Evolutionary conservation across 2,888 invertebrate species (phyloP).

Genomic region (Miltochrista miniata): DNA sequence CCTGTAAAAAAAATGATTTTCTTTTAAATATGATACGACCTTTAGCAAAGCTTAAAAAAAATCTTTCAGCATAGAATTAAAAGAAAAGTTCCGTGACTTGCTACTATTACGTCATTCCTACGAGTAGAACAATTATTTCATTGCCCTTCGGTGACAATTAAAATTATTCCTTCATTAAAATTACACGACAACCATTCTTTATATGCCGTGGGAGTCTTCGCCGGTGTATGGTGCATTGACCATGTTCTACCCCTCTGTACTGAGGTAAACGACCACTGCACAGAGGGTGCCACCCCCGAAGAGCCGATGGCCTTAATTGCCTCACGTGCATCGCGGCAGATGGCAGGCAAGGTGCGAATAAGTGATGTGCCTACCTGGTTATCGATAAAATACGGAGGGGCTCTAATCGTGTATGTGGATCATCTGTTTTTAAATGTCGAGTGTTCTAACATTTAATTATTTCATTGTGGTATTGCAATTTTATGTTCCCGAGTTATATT

Average conservation of each 20-base stretch:
- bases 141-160: too few relatives aligned
- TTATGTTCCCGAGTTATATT: too few relatives aligned
- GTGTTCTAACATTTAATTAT: too few relatives aligned
- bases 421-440: too few relatives aligned
- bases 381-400: conserved; percentile 60
- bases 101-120: neutral
- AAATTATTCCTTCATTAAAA: conserved; percentile 1
- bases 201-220: conserved; percentile 50
- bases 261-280: conserved; percentile 76
- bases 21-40: too few relatives aligned
- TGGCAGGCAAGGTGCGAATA: conserved; percentile 79
- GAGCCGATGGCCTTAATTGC: conserved; percentile 67
- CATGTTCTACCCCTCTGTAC: conserved; percentile 63
- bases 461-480: too few relatives aligned
- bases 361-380: conserved; percentile 68
- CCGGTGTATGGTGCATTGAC: conserved; percentile 66
- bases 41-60: too few relatives aligned
- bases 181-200: conserved; percentile 25
- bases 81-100: too few relatives aligned
- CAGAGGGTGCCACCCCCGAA: conserved; percentile 79
- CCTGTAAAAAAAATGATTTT: too few relatives aligned
- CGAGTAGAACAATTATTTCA: too few relatives aligned
- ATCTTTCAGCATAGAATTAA: too few relatives aligned
- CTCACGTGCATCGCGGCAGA: conserved; percentile 78
- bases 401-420: conserved; percentile 22